A percentile compares a stretch with the other conserved stretches of the same genome.
Evolutionary conservation across 2,113 vertebrate species (phyloP).

Genomic region (Acrocephalus kingi): DNA sequence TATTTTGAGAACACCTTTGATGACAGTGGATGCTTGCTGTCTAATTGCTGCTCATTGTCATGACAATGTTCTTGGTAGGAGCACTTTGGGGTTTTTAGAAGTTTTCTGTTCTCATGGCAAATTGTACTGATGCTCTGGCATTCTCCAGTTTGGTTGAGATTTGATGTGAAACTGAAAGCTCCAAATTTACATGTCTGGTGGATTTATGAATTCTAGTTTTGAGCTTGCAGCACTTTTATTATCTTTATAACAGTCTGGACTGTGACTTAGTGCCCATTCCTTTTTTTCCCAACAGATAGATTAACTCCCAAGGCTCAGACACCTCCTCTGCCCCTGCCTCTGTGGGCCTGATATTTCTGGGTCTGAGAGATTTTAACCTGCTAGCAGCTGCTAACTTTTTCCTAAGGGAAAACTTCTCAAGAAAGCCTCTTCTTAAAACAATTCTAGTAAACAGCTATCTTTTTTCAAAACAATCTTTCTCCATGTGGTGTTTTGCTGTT

Average conservation of each 20-base stretch:
- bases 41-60: neutral
- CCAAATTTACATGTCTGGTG: neutral
- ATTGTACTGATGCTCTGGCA: neutral
- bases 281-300: neutral
- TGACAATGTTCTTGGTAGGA: neutral
- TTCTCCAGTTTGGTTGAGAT: neutral
- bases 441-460: too few species aligned
- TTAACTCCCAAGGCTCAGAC: neutral
- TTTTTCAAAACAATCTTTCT: too few species aligned
- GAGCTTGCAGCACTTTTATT: neutral
- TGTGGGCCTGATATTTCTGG: too few species aligned
- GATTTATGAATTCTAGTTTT: slow-evolving; percentile 4
- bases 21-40: neutral
- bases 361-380: too few species aligned
- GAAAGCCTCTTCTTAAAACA: too few species aligned
- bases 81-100: neutral
- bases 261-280: neutral
- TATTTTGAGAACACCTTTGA: neutral
- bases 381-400: too few species aligned
- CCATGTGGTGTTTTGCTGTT: too few species aligned
- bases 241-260: neutral
- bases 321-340: neutral
- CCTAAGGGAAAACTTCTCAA: too few species aligned
- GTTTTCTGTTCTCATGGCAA: neutral
- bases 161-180: slow-evolving; percentile 25